phyloP scores from a whole-genome alignment of 2,888 invertebrate species.

The Odontomyia ornata region DNA sequence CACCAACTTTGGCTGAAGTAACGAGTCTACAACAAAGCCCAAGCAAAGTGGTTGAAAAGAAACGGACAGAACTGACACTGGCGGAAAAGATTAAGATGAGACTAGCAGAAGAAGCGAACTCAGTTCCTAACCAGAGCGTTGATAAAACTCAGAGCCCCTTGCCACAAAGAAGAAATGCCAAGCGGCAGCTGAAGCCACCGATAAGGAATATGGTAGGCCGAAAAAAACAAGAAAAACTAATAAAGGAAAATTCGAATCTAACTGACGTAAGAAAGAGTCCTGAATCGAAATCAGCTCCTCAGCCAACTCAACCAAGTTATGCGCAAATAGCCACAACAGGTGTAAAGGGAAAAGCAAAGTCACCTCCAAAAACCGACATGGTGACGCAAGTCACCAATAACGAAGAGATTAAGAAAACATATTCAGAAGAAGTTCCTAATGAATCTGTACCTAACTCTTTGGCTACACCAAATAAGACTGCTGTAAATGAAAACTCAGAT shows the following conservation, averaged over 20 bases:
- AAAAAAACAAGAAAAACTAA: not conserved
- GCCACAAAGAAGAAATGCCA: not conserved
- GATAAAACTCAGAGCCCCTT: not conserved
- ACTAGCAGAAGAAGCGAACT: constrained; percentile 29
- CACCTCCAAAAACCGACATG: not conserved
- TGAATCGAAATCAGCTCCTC: not conserved
- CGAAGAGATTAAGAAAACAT: not conserved
- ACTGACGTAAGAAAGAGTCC: not conserved
- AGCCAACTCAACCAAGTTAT: constrained; percentile 43
- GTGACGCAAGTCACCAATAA: not conserved
- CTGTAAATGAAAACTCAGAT: not conserved
- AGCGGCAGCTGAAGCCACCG: not conserved
- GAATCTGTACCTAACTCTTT: not conserved
- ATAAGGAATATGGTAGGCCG: not conserved
- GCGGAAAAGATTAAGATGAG: constrained; percentile 47
- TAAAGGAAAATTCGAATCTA: not conserved
- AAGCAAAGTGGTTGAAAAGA: not conserved
- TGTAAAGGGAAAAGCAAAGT: not conserved
- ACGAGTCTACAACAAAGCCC: no score
- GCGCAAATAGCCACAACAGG: constrained; percentile 49
- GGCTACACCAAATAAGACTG: not conserved
- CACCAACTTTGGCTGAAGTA: no score
- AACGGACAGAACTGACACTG: constrained; percentile 39
- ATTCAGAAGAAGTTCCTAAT: not conserved
- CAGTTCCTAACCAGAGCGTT: constrained; percentile 25